These are phyloP conservation scores for Athene noctua DNA, from an alignment of 2,113 vertebrate genomes.

Conservation along the genomic window DNA sequence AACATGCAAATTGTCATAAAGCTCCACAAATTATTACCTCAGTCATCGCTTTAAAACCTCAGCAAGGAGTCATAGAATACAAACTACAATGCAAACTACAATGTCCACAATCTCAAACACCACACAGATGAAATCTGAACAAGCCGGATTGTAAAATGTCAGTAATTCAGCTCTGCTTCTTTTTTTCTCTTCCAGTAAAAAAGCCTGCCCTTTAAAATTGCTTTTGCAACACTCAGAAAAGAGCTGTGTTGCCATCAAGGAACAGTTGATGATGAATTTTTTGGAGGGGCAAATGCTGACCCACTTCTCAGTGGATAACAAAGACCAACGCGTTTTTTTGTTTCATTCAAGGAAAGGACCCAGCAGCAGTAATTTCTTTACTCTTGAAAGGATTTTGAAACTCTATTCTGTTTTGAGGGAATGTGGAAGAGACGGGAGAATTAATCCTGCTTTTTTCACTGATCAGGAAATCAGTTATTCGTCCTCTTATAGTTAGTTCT, in stretches of 20 bases:
- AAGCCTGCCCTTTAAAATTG: neutral
- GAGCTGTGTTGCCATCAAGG: neutral
- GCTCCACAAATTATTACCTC: neutral
- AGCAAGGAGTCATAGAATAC: neutral
- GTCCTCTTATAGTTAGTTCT: neutral
- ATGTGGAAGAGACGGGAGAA: neutral
- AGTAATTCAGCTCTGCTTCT: neutral
- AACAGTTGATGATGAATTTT: neutral
- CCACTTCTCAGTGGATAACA: neutral
- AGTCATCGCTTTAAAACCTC: neutral
- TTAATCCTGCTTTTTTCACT: neutral
- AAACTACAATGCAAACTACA: neutral
- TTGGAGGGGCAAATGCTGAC: neutral
- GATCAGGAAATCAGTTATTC: neutral
- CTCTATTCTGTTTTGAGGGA: neutral
- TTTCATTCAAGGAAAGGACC: neutral
- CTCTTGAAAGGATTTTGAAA: neutral
- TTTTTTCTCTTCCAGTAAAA: neutral
- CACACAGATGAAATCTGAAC: neutral
- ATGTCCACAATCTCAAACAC: neutral
- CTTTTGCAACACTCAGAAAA: neutral
- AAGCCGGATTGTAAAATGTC: neutral
- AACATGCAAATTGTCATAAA: conserved; percentile 12
- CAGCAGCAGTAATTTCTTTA: neutral
- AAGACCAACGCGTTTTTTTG: neutral